phyloP scores from a whole-genome alignment of 2,888 invertebrate genomes.

The Sarcophaga rosellei region DNA sequence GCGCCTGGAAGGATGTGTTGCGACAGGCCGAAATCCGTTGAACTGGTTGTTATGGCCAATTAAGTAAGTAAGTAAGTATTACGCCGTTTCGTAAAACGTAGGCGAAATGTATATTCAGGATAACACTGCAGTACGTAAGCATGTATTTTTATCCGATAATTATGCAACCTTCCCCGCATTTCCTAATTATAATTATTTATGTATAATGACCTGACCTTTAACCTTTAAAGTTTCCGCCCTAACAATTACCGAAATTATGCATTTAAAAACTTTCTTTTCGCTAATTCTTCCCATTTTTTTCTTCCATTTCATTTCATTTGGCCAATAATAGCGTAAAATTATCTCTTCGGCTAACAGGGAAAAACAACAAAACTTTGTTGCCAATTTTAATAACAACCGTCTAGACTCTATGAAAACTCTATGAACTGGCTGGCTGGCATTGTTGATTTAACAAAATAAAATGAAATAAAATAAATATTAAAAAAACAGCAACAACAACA shows the following conservation, averaged over 20 bases:
- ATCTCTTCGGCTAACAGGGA: constrained; percentile 13
- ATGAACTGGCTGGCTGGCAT: background rate
- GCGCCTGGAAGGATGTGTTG: too few species aligned
- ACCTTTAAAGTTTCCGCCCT: background rate
- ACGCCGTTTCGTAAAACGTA: too few species aligned
- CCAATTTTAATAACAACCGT: constrained; percentile 50
- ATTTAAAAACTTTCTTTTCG: background rate
- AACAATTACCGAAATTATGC: background rate
- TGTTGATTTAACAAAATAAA: background rate
- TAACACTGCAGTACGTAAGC: too few species aligned
- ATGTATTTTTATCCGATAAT: too few species aligned
- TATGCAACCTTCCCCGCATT: too few species aligned
- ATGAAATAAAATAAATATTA: background rate
- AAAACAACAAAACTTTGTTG: constrained; percentile 45
- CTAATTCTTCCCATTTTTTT: background rate
- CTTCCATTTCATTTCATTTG: background rate
- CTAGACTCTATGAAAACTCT: constrained; percentile 45
- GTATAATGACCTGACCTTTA: background rate
- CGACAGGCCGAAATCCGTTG: too few species aligned
- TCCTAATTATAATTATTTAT: too few species aligned
- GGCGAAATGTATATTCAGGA: too few species aligned
- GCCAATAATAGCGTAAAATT: constrained; percentile 41
- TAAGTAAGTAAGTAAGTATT: too few species aligned
- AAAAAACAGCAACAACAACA: background rate
- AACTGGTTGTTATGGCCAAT: too few species aligned